Evolutionary conservation across 1,140 invertebrate genomes (phyloP).

Genomic region (Formica selysi): DNA sequence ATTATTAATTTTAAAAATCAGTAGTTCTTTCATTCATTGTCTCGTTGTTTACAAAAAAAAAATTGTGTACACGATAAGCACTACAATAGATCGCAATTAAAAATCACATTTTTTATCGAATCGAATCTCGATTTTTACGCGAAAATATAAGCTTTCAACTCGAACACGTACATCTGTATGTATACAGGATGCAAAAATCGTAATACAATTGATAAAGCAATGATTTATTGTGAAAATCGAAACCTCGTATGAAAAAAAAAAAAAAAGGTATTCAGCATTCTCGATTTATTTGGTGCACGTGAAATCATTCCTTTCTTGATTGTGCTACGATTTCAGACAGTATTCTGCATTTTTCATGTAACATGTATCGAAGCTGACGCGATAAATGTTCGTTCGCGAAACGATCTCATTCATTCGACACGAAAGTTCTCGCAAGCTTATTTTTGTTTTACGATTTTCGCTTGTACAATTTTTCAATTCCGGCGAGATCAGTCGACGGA

Average conservation of each 20-base stretch:
- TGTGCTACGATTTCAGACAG: too few relatives aligned
- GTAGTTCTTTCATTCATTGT: not conserved
- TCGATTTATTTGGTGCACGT: too few relatives aligned
- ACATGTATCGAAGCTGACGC: not conserved
- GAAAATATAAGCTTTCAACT: constrained; percentile 23
- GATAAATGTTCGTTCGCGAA: constrained; percentile 10
- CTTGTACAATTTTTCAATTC: constrained; percentile 32
- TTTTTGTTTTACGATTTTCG: not conserved
- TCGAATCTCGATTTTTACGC: not conserved
- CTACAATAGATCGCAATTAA: constrained; percentile 34
- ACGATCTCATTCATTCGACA: not conserved
- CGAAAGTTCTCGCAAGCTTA: not conserved
- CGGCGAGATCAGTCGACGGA: not conserved
- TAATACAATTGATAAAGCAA: too few relatives aligned
- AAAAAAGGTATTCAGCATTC: too few relatives aligned
- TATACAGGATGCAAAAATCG: not conserved
- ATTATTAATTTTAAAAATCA: constrained; percentile 7
- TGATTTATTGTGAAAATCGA: too few relatives aligned
- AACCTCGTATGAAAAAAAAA: too few relatives aligned
- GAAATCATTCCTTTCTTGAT: too few relatives aligned
- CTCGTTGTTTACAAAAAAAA: not conserved
- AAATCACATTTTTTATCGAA: constrained; percentile 26
- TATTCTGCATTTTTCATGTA: not conserved
- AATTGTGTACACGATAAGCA: not conserved
- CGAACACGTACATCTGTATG: not conserved